These are phyloP conservation scores for Aphis craccivora DNA, from an alignment of 1,140 invertebrate species.

Conservation along the genomic window DNA sequence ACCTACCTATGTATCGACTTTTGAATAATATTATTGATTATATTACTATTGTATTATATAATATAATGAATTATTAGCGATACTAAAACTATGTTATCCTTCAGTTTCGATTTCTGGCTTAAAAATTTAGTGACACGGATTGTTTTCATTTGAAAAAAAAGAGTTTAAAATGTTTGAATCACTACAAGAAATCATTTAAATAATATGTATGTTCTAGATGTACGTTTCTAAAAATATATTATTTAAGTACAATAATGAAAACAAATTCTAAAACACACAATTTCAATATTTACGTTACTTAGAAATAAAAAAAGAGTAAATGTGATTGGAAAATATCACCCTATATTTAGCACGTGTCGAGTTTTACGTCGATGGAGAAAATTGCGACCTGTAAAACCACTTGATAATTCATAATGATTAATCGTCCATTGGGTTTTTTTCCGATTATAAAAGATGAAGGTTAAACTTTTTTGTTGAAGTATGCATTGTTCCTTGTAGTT, in stretches of 20 bases:
- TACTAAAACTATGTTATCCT: neutral
- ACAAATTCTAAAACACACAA: neutral
- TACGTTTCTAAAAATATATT: neutral
- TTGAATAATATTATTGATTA: neutral
- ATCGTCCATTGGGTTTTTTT: neutral
- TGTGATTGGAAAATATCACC: neutral
- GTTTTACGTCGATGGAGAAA: neutral
- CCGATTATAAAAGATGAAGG: neutral
- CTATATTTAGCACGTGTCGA: neutral
- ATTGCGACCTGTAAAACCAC: neutral
- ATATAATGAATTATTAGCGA: neutral
- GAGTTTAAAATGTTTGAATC: neutral
- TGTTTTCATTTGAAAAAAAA: neutral
- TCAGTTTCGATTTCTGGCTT: no score
- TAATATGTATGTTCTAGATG: neutral
- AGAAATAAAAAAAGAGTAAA: neutral
- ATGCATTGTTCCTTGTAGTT: neutral
- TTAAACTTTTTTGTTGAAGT: conserved; percentile 7
- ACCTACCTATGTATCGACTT: neutral
- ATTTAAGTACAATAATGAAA: neutral
- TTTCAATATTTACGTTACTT: neutral
- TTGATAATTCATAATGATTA: conserved; percentile 14
- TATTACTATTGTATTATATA: neutral
- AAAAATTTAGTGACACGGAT: no score
- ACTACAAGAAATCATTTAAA: neutral